Evolutionary conservation across 2,797 vertebrate species (phyloP).

Genomic region (Dermochelys coriacea): DNA sequence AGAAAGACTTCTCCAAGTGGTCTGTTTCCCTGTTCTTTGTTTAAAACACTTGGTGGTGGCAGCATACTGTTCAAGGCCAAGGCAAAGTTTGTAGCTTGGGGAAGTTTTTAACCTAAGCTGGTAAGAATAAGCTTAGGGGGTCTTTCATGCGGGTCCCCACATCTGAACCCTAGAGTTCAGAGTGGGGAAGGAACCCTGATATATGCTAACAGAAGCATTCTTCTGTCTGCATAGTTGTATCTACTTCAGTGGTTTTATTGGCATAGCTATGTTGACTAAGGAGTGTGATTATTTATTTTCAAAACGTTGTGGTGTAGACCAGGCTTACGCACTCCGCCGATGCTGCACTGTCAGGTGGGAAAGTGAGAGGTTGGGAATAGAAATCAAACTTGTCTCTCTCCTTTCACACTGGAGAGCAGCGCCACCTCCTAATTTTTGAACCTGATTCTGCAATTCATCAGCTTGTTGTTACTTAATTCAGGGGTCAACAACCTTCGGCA

Average conservation of each 20-base stretch:
- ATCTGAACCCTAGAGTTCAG: no score
- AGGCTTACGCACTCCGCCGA: not conserved
- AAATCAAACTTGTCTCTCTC: not conserved
- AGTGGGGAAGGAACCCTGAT: no score
- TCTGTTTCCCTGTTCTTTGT: no score
- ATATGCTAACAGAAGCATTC: not conserved
- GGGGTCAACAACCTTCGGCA: not conserved
- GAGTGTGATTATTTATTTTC: not conserved
- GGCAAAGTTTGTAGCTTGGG: no score
- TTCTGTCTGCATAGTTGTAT: not conserved
- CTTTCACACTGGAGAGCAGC: not conserved
- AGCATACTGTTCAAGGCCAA: no score
- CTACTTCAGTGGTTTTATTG: not conserved
- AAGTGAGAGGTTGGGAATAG: not conserved
- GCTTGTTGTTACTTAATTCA: slow-evolving; percentile 36
- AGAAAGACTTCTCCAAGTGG: no score
- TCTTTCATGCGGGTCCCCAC: no score
- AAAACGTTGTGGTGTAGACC: not conserved
- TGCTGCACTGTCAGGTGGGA: not conserved
- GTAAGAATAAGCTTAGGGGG: no score
- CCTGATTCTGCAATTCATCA: slow-evolving; percentile 48
- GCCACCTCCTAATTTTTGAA: slow-evolving; percentile 33
- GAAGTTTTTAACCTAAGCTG: no score
- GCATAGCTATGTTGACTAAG: not conserved
- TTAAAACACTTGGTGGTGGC: no score